A percentile compares a stretch with the other conserved stretches of the same genome.
These are phyloP conservation scores for Trematomus loennbergii DNA, from an alignment of 2,113 vertebrate species.

Conservation along the genomic window DNA sequence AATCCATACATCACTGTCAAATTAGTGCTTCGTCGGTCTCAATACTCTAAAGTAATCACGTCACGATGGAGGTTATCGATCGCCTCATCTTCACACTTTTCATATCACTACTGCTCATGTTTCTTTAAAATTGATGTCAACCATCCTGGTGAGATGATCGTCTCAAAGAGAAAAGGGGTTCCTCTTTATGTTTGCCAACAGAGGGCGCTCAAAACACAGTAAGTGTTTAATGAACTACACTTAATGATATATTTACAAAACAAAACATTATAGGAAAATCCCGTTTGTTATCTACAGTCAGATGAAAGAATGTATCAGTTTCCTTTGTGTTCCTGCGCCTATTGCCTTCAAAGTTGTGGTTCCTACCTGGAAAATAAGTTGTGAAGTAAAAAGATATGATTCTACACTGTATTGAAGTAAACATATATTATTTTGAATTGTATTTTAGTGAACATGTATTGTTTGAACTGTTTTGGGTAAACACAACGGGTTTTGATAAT, in stretches of 20 bases:
- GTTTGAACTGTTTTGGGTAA: too few relatives aligned
- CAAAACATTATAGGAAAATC: not conserved
- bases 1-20: slow-evolving; percentile 27
- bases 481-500: too few relatives aligned
- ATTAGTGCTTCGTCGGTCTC: not conserved
- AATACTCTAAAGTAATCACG: slow-evolving; percentile 20
- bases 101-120: not conserved
- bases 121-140: not conserved
- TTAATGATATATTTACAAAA: not conserved
- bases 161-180: too few relatives aligned
- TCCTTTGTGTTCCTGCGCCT: not conserved
- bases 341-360: too few relatives aligned
- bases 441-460: too few relatives aligned
- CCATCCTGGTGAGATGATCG: not conserved
- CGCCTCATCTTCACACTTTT: not conserved
- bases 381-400: too few relatives aligned
- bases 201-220: not conserved
- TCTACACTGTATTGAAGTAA: too few relatives aligned
- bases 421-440: too few relatives aligned
- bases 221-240: not conserved
- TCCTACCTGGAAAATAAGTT: too few relatives aligned
- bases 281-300: too few relatives aligned
- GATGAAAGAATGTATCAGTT: not conserved
- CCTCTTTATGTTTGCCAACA: not conserved
- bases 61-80: slow-evolving; percentile 6